Percentiles rank a stretch among this genome's conserved stretches.
Evolutionary conservation across 2,888 invertebrate species (phyloP).

Genomic region (Coenonympha arcania): DNA sequence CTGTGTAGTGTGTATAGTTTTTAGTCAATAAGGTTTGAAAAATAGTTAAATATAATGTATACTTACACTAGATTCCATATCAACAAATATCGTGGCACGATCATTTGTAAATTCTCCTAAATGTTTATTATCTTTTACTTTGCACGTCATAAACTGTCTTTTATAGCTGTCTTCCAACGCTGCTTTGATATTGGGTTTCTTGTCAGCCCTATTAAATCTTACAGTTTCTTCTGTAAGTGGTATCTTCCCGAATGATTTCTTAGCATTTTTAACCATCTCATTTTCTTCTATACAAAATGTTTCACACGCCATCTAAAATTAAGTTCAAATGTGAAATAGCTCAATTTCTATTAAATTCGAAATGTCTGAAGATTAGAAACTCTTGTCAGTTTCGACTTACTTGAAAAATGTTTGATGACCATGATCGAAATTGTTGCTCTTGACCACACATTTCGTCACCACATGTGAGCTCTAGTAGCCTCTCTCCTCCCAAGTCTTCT

Average conservation of each 20-base stretch:
- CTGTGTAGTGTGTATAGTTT: too few relatives aligned
- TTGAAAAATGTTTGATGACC: conserved; percentile 90
- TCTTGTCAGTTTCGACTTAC: conserved; percentile 63
- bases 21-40: background rate
- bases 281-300: conserved; percentile 94
- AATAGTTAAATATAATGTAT: background rate
- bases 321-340: background rate
- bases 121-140: conserved; percentile 70
- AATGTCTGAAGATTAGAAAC: too few relatives aligned
- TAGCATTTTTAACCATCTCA: conserved; percentile 86
- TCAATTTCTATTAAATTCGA: too few relatives aligned
- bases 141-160: conserved; percentile 66
- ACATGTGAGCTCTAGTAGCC: conserved; percentile 83
- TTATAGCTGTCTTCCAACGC: conserved; percentile 52
- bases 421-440: conserved; percentile 91
- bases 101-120: conserved; percentile 74
- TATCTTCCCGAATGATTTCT: conserved; percentile 81
- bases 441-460: conserved; percentile 97
- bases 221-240: conserved; percentile 84
- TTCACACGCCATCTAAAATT: conserved; percentile 85
- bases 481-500: conserved; percentile 90
- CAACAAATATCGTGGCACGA: conserved; percentile 75
- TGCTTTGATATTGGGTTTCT: conserved; percentile 38
- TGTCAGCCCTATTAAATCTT: conserved; percentile 75
- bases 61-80: conserved; percentile 67